Evolutionary conservation across 1,140 invertebrate genomes (phyloP), one percentile per base, ranked within the genome.

Genomic region (Maniola jurtina): DNA sequence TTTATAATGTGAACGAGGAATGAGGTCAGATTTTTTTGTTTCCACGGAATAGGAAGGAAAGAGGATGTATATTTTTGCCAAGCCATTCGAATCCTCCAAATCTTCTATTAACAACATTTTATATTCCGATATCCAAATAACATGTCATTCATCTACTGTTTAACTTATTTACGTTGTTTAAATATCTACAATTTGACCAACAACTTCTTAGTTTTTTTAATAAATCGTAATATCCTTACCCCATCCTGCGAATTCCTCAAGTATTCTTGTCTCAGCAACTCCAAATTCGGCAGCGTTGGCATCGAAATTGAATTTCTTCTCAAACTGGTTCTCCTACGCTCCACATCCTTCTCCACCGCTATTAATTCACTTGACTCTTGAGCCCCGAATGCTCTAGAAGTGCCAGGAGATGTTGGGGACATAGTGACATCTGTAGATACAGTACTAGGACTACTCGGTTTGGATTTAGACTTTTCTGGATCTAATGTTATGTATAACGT

Each of bases 291-390:
- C 14, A 91, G 59, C 6, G 88, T 84, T 5, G 91, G 91, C 82
- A 92, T 83, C n/a, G 91, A 92, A 56, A 92, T 90, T 0, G 89
- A 91, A 61, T 91, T 92, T 40, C 89, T 86, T 63, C 91, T 78
- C 57, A 91, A 65, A 16, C 79, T 76, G 5, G 74, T 64, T 57
- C 69, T 79, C 56, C 85, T 83, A 54, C 72, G 71, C 6, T 80
- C 80, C 25, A 78, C 67, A 1, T 76, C 81, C 57, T 71, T 73
- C 64, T 90, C 88, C 15, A 77, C 79, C 2, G 65, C 59, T 61
- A 88, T 84, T 66, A 88, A 35, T 36, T 75, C 75, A 45, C 70
- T 75, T 0, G 84, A 84, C 16, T 90, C 86, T 33, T 65, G 58
- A 5, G 78, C 83, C n/a, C 80, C 84, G 45, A 74, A 75, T 0